A percentile compares a stretch with the other conserved stretches of the same genome.
phyloP scores from a whole-genome alignment of 2,888 invertebrate genomes.

The Drosophila algonquin region DNA sequence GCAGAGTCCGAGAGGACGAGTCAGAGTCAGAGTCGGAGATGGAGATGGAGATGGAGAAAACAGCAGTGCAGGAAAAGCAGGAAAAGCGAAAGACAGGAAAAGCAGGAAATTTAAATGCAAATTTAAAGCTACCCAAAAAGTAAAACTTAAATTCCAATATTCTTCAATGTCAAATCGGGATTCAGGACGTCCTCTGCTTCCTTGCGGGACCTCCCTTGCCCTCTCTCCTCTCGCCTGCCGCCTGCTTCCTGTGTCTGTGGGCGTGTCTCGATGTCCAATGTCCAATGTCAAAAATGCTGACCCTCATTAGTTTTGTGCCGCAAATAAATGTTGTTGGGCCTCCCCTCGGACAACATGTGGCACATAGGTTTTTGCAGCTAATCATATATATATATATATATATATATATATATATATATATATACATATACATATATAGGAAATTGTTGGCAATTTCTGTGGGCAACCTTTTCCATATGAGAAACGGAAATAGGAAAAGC shows the following conservation, averaged over 20 bases:
- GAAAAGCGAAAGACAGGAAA: constrained; percentile 18
- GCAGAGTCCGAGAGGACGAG: background rate
- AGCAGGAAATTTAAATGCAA: constrained; percentile 50
- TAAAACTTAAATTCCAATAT: constrained; percentile 37
- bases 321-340: constrained; percentile 56
- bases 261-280: constrained; percentile 28
- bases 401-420: background rate
- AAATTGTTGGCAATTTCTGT: constrained; percentile 47
- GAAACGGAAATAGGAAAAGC: constrained; percentile 59
- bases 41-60: background rate
- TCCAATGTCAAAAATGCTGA: constrained; percentile 47
- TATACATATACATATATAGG: constrained; percentile 6
- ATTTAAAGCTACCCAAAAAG: constrained; percentile 42
- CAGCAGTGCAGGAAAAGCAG: constrained; percentile 3
- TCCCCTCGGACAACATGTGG: constrained; percentile 31
- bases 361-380: constrained; percentile 25
- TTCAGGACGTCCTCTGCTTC: background rate
- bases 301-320: constrained; percentile 62
- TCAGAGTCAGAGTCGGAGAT: background rate
- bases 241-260: constrained; percentile 7
- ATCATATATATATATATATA: constrained; percentile 30
- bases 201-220: no score
- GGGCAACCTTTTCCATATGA: constrained; percentile 52
- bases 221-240: background rate
- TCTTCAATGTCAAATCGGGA: constrained; percentile 28